These are phyloP conservation scores for Homarus americanus DNA, from an alignment of 1,140 invertebrate species.

Conservation along the genomic window DNA sequence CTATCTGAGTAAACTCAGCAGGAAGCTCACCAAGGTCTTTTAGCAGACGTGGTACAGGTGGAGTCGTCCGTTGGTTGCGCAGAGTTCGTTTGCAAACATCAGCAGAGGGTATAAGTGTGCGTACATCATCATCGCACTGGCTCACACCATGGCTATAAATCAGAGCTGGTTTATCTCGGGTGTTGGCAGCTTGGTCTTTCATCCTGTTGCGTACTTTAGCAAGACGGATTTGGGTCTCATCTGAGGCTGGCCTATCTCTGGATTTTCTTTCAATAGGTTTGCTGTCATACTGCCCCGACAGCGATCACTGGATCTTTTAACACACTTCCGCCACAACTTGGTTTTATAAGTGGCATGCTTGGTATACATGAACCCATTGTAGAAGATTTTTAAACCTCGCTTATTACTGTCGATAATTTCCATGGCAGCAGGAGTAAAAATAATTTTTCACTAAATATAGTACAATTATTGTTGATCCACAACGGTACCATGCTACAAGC, in stretches of 20 bases:
- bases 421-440: too few relatives aligned
- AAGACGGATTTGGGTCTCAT: background rate
- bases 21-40: slow-evolving; percentile 32
- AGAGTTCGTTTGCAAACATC: background rate
- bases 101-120: slow-evolving; percentile 8
- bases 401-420: too few relatives aligned
- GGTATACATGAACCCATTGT: too few relatives aligned
- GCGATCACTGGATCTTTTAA: background rate
- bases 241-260: background rate
- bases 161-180: slow-evolving; percentile 24
- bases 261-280: background rate
- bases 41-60: slow-evolving; percentile 32
- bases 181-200: slow-evolving; percentile 44
- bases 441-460: too few relatives aligned
- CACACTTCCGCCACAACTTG: background rate
- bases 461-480: too few relatives aligned
- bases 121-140: slow-evolving; percentile 10
- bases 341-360: background rate
- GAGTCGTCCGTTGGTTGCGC: background rate
- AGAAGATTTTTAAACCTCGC: too few relatives aligned
- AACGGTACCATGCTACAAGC: too few relatives aligned
- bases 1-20: background rate
- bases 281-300: background rate
- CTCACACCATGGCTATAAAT: slow-evolving; percentile 10
- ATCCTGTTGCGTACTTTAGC: slow-evolving; percentile 12